Percentiles rank a stretch among this genome's conserved stretches.
These are phyloP conservation scores for Teinopalpus imperialis DNA, from an alignment of 2,888 invertebrate genomes.

Conservation along the genomic window DNA sequence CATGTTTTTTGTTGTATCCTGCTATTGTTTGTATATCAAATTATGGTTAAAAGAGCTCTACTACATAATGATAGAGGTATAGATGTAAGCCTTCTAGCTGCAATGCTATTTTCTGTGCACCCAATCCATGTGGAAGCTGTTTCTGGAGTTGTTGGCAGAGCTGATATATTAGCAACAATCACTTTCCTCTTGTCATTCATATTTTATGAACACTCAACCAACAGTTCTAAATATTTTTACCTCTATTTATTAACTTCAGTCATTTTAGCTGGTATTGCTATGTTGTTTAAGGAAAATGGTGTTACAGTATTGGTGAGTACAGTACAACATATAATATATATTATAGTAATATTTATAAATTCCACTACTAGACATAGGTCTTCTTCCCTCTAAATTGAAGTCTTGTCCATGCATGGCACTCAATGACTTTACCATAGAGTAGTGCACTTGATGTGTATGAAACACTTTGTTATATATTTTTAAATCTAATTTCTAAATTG, in stretches of 20 bases:
- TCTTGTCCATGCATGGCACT: no score
- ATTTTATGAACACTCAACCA: constrained; percentile 76
- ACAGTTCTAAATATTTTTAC: constrained; percentile 31
- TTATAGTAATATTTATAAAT: no score
- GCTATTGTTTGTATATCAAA: constrained; percentile 46
- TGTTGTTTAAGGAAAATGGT: constrained; percentile 97
- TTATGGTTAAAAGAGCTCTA: constrained; percentile 36
- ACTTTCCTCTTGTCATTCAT: constrained; percentile 88
- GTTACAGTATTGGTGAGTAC: constrained; percentile 91
- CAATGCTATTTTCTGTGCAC: constrained; percentile 93
- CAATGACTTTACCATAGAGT: no score
- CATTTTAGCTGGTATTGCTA: constrained; percentile 82
- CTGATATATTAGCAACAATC: constrained; percentile 92
- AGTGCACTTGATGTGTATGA: no score
- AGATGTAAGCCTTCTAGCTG: constrained; percentile 83
- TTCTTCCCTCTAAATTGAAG: no score
- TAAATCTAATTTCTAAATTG: no score
- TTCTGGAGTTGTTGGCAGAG: constrained; percentile 95
- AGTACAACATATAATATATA: no score
- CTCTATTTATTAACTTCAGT: constrained; percentile 53
- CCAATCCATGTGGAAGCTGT: constrained; percentile 97
- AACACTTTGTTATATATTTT: no score
- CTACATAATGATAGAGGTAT: constrained; percentile 29
- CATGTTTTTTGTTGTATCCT: constrained; percentile 82
- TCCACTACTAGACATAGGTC: no score